Evolutionary conservation across 2,888 invertebrate species (phyloP), one percentile per base, ranked within the genome.

Genomic region (Apocheima hispidaria): DNA sequence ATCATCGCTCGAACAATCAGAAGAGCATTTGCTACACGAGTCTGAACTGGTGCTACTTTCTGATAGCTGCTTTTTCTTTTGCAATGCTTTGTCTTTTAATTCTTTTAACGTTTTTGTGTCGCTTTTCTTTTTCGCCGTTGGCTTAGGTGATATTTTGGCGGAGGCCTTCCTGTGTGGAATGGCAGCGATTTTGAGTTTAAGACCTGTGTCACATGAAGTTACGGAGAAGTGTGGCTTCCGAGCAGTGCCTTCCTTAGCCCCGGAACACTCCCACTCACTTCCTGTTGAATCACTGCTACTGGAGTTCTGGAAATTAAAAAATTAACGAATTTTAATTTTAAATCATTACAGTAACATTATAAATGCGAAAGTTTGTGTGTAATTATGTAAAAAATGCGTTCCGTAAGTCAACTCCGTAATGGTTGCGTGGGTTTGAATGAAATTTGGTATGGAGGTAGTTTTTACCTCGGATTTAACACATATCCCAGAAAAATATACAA

Each of bases 131-230:
- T 89, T 90, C 2, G 82, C 84, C 46, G 82, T 72, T 61, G 90
- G 83, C 72, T 88, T 86, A 33, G 81, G 72, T 51, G 85, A 81
- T 68, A 83, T 89, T 71, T 83, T 92, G 38, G 82, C 84, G 73
- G 82, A 82, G 66, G 70, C 81, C 78, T 81, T 93, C 46, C 85
- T 76, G n/a, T 93, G 93, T 46, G 93, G 93, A 64, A 94, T 93
- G 40, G 94, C 94, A 66, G 94, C 94, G 59, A 94, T 94, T 72
- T 94, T 95, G 50, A 95, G 87, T 65, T 94, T 93, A 53, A 95
- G 78, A 18, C 94, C 94, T 41, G 94, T 94, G 41, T 94, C 94
- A 80, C 94, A 93, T 61, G 93, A 94, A 40, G 94, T 94, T 28
- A 94, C 94, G 9, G 94, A 94, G 81, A 95, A 95, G 74, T 94